Evolutionary conservation across 2,888 invertebrate species (phyloP).

Genomic region (Ichneumon xanthorius): DNA sequence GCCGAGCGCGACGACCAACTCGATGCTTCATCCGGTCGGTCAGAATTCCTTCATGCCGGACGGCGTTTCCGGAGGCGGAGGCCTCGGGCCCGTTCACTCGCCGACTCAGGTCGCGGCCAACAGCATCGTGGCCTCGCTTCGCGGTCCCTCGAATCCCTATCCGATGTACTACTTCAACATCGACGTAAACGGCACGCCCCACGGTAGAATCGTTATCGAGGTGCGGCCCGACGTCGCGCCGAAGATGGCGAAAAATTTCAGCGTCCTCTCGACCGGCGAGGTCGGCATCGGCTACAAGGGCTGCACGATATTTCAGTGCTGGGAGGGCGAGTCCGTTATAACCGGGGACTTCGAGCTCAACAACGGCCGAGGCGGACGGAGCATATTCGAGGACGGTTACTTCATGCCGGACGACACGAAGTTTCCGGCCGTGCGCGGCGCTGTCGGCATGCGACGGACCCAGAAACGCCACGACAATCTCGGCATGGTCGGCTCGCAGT

Average conservation of each 20-base stretch:
- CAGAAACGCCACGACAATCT: conserved; percentile 92
- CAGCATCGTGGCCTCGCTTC: conserved; percentile 81
- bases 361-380: conserved; percentile 92
- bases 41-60: conserved; percentile 81
- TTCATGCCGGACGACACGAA: conserved; percentile 94
- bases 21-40: conserved; percentile 79
- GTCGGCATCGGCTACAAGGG: conserved; percentile 92
- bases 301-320: conserved; percentile 93
- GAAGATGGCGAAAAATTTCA: conserved; percentile 93
- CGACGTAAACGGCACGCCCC: conserved; percentile 89
- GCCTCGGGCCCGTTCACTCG: conserved; percentile 84
- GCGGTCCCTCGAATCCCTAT: conserved; percentile 87
- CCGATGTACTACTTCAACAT: conserved; percentile 92
- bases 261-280: conserved; percentile 90
- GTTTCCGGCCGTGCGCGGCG: conserved; percentile 90
- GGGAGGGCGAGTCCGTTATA: conserved; percentile 93
- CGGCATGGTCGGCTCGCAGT: conserved; percentile 94
- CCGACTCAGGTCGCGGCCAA: conserved; percentile 80
- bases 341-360: conserved; percentile 93
- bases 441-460: conserved; percentile 93
- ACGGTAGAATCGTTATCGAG: conserved; percentile 91
- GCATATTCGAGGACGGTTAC: conserved; percentile 91
- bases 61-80: conserved; percentile 72
- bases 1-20: conserved; percentile 75
- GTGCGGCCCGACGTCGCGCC: conserved; percentile 92